phyloP scores from a whole-genome alignment of 2,888 invertebrate genomes.

The Dione vanillae region DNA sequence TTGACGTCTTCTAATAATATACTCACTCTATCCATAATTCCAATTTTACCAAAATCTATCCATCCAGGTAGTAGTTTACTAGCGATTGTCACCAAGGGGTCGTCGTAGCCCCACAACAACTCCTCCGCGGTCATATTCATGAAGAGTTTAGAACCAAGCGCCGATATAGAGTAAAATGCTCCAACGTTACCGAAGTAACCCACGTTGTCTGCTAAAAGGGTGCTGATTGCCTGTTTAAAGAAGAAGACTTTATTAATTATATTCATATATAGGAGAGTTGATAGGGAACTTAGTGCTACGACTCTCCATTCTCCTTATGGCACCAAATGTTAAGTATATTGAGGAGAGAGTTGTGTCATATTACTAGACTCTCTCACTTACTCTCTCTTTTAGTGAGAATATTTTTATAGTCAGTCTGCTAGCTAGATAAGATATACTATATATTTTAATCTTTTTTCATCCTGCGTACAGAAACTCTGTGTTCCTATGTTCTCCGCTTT shows the following conservation, averaged over 20 bases:
- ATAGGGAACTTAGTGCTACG: background rate
- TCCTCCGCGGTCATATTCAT: conserved; percentile 87
- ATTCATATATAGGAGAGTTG: no score
- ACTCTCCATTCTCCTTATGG: no score
- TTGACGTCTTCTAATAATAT: no score
- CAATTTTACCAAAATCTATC: conserved; percentile 92
- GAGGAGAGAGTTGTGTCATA: no score
- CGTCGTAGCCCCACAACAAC: conserved; percentile 93
- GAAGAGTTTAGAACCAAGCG: conserved; percentile 87
- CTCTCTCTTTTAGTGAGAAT: no score
- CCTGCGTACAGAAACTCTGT: no score
- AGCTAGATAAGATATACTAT: no score
- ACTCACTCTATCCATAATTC: conserved; percentile 91
- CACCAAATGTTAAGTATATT: no score
- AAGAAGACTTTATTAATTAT: conserved; percentile 1
- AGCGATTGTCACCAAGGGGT: conserved; percentile 89
- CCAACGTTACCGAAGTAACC: conserved; percentile 86
- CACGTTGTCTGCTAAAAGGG: conserved; percentile 68
- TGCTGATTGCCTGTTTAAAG: conserved; percentile 69
- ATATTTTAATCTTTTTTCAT: no score
- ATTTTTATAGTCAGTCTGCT: no score
- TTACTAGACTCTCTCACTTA: no score
- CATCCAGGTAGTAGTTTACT: conserved; percentile 89
- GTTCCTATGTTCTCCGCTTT: no score
- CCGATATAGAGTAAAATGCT: conserved; percentile 85